Evolutionary conservation across 2,113 vertebrate species (phyloP), one percentile per base, ranked within the genome.

Genomic region (Tauraco erythrolophus): DNA sequence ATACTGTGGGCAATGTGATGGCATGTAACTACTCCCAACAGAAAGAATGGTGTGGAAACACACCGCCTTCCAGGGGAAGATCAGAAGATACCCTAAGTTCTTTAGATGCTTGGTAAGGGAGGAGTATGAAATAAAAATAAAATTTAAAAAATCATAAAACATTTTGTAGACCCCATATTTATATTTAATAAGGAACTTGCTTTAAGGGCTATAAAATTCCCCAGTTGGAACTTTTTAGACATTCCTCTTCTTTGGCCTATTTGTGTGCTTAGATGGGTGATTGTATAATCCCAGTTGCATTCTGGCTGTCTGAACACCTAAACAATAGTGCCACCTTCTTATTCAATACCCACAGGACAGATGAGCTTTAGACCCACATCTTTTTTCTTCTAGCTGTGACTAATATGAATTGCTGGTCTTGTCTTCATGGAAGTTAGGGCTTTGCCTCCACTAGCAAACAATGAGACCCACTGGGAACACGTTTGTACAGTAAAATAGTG

Each of bases 41-140:
- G 27, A 60, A 88, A 61, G 6, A 6, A 35, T 11, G 5, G 2
- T 41, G 21, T 37, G 37, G 18, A 70, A 27, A 6, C 39, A 53
- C 1, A 1, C 1, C 31, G 7, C 15, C 41, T 45, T 53, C 8
- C 54, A 37, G 16, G 6, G 4, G 14, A 23, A 1, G 7, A 77
- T 51, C 15, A 75, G 28, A 70, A 89, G 5, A 62, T 23, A 18
- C 2, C 16, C 9, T 30, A 41, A 51, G 2, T 56, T 74, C 19
- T 75, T 50, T 24, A 27, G 3, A 22, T n/a, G 11, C 45, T 61
- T 61, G 2, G 7, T 53, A 19, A 56, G 2, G 28, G 5, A 78
- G 3, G 1, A 48, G 6, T 24, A 39, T 8, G 7, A 56, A 74
- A 30, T 3, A 27, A 50, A 69, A 46, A 19, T 14, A 35, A 5